Evolutionary conservation across 2,888 invertebrate genomes (phyloP).

Genomic region (Cryptus viduatorius): DNA sequence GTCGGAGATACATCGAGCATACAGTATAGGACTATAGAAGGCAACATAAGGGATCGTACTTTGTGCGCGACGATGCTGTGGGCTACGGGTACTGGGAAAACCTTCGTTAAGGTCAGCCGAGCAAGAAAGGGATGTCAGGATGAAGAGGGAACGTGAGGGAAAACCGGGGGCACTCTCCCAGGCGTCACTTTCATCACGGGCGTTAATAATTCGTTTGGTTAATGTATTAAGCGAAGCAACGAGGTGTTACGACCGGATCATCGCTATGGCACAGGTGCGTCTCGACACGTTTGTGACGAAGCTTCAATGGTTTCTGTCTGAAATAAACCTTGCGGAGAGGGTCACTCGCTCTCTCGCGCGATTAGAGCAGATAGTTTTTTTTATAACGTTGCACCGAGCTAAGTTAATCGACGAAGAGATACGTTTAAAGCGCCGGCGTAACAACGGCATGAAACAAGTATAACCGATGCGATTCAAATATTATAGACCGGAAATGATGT

Average conservation of each 20-base stretch:
- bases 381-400: background rate
- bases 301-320: background rate
- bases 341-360: background rate
- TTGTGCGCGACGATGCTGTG: background rate
- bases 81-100: background rate
- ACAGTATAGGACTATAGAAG: conserved; percentile 32
- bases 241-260: conserved; percentile 73
- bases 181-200: conserved; percentile 79
- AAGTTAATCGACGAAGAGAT: conserved; percentile 1
- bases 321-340: background rate
- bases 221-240: conserved; percentile 82
- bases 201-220: conserved; percentile 83
- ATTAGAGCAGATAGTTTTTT: background rate
- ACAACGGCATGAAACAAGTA: no score
- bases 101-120: conserved; percentile 63
- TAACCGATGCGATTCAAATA: no score
- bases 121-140: conserved; percentile 40
- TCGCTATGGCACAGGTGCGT: conserved; percentile 21
- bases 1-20: conserved; percentile 45
- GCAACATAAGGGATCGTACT: background rate
- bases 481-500: no score
- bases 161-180: conserved; percentile 1
- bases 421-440: background rate
- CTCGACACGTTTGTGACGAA: conserved; percentile 4
- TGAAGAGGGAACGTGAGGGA: background rate